These are phyloP conservation scores for Strix aluco DNA, from an alignment of 2,113 vertebrate genomes.

Conservation along the genomic window DNA sequence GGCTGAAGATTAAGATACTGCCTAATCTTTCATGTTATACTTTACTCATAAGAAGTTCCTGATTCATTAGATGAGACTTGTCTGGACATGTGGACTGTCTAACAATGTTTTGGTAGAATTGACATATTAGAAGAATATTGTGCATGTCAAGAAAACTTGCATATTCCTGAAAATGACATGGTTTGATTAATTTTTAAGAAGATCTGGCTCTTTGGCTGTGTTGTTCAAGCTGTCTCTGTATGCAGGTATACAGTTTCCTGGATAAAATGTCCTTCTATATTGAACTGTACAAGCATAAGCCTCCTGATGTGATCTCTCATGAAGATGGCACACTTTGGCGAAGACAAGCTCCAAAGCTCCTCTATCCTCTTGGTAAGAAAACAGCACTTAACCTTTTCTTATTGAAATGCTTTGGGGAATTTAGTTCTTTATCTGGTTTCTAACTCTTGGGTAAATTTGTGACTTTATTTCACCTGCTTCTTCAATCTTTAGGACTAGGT, in stretches of 20 bases:
- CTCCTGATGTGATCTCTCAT: constrained; percentile 87
- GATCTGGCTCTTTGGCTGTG: background rate
- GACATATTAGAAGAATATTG: background rate
- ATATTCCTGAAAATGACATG: background rate
- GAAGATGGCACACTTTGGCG: constrained; percentile 94
- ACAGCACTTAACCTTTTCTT: background rate
- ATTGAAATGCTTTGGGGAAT: background rate
- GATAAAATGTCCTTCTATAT: constrained; percentile 98
- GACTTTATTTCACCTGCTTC: background rate
- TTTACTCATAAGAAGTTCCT: background rate
- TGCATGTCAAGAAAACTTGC: background rate
- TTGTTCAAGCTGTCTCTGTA: background rate
- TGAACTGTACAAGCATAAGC: constrained; percentile 92
- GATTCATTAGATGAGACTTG: background rate
- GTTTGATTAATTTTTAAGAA: background rate
- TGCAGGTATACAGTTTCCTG: constrained; percentile 93
- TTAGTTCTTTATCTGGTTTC: background rate
- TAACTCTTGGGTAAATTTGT: background rate
- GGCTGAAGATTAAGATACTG: background rate
- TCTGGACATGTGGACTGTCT: background rate
- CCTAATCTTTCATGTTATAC: background rate
- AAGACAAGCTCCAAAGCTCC: constrained; percentile 87
- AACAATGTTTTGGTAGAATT: background rate
- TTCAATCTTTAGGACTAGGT: constrained; percentile 72
- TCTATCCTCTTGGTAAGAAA: constrained; percentile 90